phyloP scores from a whole-genome alignment of 1,140 invertebrate genomes.

The Varroa destructor region DNA sequence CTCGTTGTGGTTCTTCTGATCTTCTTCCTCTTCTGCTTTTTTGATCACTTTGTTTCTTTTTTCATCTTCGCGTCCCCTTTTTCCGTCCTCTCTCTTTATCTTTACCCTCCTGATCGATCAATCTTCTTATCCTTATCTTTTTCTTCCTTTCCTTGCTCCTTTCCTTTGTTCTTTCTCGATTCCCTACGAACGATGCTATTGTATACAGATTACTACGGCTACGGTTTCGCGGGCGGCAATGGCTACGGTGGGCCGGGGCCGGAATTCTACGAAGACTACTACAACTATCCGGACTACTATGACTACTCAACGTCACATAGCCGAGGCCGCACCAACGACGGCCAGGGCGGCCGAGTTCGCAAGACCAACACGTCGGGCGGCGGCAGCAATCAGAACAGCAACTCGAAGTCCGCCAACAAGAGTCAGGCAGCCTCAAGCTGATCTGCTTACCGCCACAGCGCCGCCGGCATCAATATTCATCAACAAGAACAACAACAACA shows the following conservation, averaged over 20 bases:
- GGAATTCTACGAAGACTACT: conserved; percentile 27
- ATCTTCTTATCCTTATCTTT: not conserved
- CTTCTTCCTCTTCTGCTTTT: no score
- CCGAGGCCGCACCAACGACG: conserved; percentile 16
- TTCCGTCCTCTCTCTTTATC: no score
- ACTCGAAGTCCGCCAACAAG: no score
- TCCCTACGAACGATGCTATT: conserved; percentile 14
- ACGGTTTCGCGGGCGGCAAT: conserved; percentile 2
- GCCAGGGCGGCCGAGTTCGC: conserved; percentile 20
- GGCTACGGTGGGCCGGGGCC: conserved; percentile 1
- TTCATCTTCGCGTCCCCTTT: no score
- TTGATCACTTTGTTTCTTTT: no score
- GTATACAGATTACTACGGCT: conserved; percentile 24
- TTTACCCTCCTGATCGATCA: no score
- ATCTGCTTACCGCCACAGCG: no score
- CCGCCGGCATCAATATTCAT: no score
- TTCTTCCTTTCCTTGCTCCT: not conserved
- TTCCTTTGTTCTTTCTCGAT: not conserved
- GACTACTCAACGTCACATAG: conserved; percentile 25
- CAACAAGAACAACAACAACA: no score
- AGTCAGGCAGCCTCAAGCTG: no score
- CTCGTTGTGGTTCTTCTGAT: no score
- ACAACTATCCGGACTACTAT: conserved; percentile 25
- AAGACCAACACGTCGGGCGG: conserved; percentile 11
- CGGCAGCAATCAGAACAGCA: no score